phyloP scores from a whole-genome alignment of 2,113 vertebrate genomes.

The Istiophorus platypterus region DNA sequence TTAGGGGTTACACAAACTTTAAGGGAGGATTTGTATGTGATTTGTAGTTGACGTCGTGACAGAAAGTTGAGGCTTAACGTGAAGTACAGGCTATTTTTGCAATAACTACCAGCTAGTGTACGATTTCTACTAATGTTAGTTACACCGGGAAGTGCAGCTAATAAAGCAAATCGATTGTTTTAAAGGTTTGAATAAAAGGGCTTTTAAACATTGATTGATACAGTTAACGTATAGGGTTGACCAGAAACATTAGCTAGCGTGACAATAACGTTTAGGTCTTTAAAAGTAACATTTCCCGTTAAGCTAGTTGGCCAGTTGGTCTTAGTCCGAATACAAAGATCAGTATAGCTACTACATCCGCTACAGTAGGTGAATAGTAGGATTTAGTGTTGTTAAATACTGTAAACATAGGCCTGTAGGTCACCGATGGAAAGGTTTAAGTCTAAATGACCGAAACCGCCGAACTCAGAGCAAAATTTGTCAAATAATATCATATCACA shows the following conservation, averaged over 20 bases:
- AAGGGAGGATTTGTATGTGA: neutral
- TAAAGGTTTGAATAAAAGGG: neutral
- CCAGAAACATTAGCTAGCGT: neutral
- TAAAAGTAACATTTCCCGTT: too few relatives aligned
- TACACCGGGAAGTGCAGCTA: neutral
- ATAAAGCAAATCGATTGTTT: neutral
- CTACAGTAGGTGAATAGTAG: neutral
- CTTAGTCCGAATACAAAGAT: neutral
- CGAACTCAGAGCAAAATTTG: too few relatives aligned
- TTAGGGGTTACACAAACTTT: neutral
- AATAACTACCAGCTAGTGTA: neutral
- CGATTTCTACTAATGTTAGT: neutral
- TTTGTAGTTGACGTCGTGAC: too few relatives aligned
- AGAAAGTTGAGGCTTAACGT: neutral
- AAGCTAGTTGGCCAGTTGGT: neutral
- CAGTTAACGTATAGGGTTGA: too few relatives aligned
- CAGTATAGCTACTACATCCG: neutral
- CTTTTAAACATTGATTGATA: neutral
- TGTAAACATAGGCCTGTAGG: neutral
- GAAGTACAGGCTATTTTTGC: neutral
- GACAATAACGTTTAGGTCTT: neutral
- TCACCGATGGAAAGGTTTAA: neutral
- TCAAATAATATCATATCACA: neutral
- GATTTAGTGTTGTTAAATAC: neutral
- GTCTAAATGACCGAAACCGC: neutral